Percentiles rank a stretch among this genome's conserved stretches.
Conservation (phyloP, 1,140 invertebrate species). For the Drosophila burlai region DNA sequence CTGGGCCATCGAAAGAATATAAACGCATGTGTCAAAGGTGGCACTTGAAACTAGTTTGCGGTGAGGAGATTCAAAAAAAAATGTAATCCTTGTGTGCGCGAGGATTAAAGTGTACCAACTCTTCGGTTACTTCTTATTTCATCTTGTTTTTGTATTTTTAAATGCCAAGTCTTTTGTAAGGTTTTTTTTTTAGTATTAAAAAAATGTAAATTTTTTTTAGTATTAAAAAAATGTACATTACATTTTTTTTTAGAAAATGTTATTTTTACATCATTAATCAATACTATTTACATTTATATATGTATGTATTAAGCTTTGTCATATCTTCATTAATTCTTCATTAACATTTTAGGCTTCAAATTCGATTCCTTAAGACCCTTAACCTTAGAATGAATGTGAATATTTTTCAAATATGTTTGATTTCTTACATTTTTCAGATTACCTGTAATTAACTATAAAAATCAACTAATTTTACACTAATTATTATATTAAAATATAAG, state of each 20-base stretch:
- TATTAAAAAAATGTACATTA: not conserved
- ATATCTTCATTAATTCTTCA: not conserved
- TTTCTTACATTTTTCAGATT: too few relatives aligned
- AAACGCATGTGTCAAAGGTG: not conserved
- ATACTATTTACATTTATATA: not conserved
- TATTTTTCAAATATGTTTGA: not conserved
- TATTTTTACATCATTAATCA: not conserved
- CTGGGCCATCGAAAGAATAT: constrained; percentile 54
- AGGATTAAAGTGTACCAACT: not conserved
- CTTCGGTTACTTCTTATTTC: not conserved
- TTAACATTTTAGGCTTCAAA: not conserved
- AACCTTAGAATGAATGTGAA: not conserved
- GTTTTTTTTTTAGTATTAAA: not conserved
- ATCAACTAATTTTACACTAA: too few relatives aligned
- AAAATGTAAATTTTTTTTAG: not conserved
- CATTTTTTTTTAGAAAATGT: not conserved
- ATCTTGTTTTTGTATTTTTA: not conserved
- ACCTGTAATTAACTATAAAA: too few relatives aligned
- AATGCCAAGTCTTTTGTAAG: not conserved
- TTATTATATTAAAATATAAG: not conserved
- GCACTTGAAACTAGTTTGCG: constrained; percentile 34
- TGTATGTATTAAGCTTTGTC: too few relatives aligned
- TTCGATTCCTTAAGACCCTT: not conserved
- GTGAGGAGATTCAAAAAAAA: constrained; percentile 52
- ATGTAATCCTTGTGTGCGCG: constrained; percentile 4